Percentiles rank a stretch among this genome's conserved stretches.
phyloP scores from a whole-genome alignment of 2,113 vertebrate species.

The Crypturellus undulatus region DNA sequence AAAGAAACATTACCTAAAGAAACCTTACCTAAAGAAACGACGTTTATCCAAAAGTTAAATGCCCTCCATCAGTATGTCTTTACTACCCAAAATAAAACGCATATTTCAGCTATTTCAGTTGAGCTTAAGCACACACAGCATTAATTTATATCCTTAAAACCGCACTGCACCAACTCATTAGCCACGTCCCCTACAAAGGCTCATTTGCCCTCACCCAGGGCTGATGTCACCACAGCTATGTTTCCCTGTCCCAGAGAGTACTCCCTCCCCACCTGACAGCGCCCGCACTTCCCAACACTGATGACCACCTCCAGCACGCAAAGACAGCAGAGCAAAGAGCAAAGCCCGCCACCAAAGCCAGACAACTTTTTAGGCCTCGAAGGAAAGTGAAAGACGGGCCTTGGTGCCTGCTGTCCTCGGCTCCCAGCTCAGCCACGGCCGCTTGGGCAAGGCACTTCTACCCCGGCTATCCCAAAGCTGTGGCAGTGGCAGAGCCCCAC shows the following conservation, averaged over 20 bases:
- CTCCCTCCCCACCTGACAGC: neutral
- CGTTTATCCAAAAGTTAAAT: neutral
- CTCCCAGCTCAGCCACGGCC: neutral
- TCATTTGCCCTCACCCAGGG: neutral
- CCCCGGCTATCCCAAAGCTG: neutral
- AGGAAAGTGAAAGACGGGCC: neutral
- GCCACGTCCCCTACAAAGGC: neutral
- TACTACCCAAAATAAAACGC: neutral
- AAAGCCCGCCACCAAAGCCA: neutral
- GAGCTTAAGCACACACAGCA: neutral
- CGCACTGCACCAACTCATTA: neutral
- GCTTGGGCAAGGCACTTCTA: neutral
- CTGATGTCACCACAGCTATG: neutral
- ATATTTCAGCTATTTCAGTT: neutral
- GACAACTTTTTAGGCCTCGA: accelerated
- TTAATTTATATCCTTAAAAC: neutral
- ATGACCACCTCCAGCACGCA: neutral
- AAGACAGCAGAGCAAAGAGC: neutral
- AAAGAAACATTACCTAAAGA: neutral
- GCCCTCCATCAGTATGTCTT: neutral
- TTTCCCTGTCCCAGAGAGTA: neutral
- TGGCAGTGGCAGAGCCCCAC: neutral
- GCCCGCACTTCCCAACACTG: neutral
- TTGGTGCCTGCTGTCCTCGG: neutral
- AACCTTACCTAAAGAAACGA: neutral